Conservation (phyloP, 2,888 invertebrate species). For the Drosophila acutilabella region DNA sequence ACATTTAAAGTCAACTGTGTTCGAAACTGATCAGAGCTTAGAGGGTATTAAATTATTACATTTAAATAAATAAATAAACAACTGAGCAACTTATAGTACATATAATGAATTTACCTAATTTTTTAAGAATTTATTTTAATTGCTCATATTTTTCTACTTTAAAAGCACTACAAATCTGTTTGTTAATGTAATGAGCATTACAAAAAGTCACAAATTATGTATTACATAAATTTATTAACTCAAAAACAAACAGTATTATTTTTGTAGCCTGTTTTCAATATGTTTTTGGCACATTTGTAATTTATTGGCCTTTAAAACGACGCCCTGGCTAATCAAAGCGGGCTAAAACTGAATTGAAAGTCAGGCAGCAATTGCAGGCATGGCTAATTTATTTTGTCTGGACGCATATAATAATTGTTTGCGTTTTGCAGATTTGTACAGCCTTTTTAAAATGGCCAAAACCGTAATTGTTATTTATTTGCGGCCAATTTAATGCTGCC, state of each 20-base stretch:
- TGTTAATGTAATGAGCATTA: neutral
- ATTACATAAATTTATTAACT: neutral
- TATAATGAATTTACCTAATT: no score
- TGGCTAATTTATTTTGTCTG: conserved; percentile 75
- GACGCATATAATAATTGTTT: conserved; percentile 53
- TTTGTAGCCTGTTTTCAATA: conserved; percentile 26
- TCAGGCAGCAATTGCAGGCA: conserved; percentile 43
- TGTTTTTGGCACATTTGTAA: conserved; percentile 41
- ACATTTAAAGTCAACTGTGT: neutral
- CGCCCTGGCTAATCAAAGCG: conserved; percentile 55
- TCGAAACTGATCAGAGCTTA: no score
- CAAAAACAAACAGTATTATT: conserved; percentile 15
- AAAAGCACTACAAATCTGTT: neutral
- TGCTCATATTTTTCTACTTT: neutral
- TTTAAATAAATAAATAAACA: no score
- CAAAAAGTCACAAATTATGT: neutral
- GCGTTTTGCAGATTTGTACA: conserved; percentile 36
- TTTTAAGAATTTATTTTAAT: neutral
- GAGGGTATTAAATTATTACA: no score
- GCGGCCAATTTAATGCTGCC: conserved; percentile 62
- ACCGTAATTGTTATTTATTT: conserved; percentile 78
- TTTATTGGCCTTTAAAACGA: conserved; percentile 47
- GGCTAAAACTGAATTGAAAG: conserved; percentile 19
- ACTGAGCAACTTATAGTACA: no score
- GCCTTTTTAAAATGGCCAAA: conserved; percentile 41